Percentiles rank a stretch among this genome's conserved stretches.
Evolutionary conservation across 2,797 vertebrate species (phyloP).

Genomic region (Cryptoprocta ferox): DNA sequence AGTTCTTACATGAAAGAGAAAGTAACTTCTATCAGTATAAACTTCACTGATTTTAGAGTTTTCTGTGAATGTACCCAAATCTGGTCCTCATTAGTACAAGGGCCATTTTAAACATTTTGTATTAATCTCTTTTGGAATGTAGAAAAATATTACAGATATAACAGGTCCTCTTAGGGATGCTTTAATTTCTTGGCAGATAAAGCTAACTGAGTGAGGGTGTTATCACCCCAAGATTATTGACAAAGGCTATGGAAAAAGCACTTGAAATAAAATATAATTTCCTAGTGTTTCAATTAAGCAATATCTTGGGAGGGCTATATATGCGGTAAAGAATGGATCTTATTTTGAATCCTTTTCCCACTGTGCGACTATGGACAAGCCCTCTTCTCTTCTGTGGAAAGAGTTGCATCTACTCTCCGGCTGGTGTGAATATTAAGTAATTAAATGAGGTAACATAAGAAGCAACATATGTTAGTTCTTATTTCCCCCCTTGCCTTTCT

Average conservation of each 20-base stretch:
- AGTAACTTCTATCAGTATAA: neutral
- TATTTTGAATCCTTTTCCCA: neutral
- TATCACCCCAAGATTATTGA: neutral
- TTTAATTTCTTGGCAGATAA: constrained; percentile 59
- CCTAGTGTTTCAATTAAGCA: neutral
- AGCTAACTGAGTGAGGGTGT: neutral
- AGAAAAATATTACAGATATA: neutral
- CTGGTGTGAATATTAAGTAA: constrained; percentile 48
- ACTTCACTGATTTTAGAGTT: constrained; percentile 13
- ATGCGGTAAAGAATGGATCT: neutral
- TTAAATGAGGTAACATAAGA: constrained; percentile 62
- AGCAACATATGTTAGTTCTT: constrained; percentile 48
- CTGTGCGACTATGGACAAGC: neutral
- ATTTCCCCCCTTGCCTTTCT: constrained; percentile 37
- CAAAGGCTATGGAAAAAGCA: neutral
- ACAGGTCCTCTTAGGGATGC: neutral
- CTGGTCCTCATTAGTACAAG: neutral
- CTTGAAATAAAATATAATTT: neutral
- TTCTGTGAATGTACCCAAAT: neutral
- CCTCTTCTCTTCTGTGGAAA: neutral
- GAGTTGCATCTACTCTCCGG: neutral
- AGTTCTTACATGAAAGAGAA: neutral
- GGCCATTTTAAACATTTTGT: neutral
- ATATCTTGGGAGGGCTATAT: neutral
- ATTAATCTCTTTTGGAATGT: neutral